Conservation (phyloP, 2,888 invertebrate genomes). For the Sussaba pulchella region DNA sequence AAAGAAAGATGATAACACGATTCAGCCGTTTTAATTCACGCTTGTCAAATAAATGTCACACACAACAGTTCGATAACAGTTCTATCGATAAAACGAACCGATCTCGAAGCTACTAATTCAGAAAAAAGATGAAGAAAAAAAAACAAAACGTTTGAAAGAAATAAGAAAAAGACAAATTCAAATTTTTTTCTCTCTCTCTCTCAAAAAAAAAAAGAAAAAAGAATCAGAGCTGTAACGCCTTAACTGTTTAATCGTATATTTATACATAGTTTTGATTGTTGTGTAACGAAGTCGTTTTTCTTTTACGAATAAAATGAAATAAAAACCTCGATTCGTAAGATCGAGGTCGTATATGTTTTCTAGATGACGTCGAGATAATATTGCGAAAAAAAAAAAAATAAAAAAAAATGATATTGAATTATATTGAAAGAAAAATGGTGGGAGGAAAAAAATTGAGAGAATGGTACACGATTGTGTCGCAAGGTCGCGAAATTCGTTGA, state of each 20-base stretch:
- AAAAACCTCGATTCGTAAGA: conserved; percentile 63
- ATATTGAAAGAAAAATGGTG: conserved; percentile 33
- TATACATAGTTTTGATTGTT: conserved; percentile 71
- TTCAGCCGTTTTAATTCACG: conserved; percentile 52
- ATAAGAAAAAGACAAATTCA: conserved; percentile 50
- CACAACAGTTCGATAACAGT: conserved; percentile 50
- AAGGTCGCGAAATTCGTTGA: no score
- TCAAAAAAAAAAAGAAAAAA: no score
- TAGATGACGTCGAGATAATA: conserved; percentile 54
- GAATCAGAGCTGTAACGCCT: conserved; percentile 67
- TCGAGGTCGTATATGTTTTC: conserved; percentile 58
- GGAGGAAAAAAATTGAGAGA: neutral
- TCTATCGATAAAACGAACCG: conserved; percentile 13
- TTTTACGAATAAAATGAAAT: conserved; percentile 67
- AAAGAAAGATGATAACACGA: conserved; percentile 26
- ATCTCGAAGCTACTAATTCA: conserved; percentile 26
- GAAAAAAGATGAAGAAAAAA: conserved; percentile 48
- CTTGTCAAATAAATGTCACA: conserved; percentile 33
- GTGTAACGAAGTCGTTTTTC: conserved; percentile 69
- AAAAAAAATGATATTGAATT: conserved; percentile 7
- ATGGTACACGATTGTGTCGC: no score
- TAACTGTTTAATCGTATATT: conserved; percentile 68
- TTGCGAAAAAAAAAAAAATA: conserved; percentile 18
- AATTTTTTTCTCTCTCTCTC: conserved; percentile 64
- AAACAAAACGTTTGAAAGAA: conserved; percentile 12